phyloP scores from a whole-genome alignment of 35 echinoderm and acorn worm species.

The Lytechinus pictus region DNA sequence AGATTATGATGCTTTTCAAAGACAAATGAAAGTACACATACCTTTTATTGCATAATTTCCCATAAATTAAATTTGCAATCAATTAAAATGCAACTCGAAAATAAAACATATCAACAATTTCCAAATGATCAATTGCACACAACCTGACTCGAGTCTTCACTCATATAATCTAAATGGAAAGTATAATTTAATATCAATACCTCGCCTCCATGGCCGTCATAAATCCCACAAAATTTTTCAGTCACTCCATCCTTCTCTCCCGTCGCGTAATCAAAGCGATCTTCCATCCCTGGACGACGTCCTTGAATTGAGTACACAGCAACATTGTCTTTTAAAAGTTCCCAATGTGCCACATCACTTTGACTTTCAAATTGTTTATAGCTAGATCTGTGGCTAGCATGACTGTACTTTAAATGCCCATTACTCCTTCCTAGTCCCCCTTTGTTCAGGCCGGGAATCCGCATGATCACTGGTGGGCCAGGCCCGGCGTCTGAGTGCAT shows the following conservation, averaged over 20 bases:
- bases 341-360: slow-evolving; percentile 54
- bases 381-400: slow-evolving; percentile 3
- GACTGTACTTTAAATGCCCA: slow-evolving; percentile 45
- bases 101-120: no score
- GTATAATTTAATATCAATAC: slow-evolving; percentile 16
- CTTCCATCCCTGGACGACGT: slow-evolving; percentile 82
- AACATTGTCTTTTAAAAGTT: slow-evolving; percentile 77
- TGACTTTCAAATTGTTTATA: not conserved
- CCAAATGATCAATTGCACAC: no score
- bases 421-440: slow-evolving; percentile 40
- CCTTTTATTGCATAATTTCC: no score
- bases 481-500: slow-evolving; percentile 55
- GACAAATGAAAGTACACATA: no score
- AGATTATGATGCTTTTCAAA: no score
- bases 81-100: no score
- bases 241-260: slow-evolving; percentile 54
- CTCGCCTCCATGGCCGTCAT: slow-evolving; percentile 96
- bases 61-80: no score
- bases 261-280: slow-evolving; percentile 80
- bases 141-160: no score
- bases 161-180: no score
- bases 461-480: slow-evolving; percentile 25
- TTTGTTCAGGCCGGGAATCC: not conserved
- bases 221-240: slow-evolving; percentile 78
- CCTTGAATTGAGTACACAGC: slow-evolving; percentile 96